Evolutionary conservation across 2,888 invertebrate genomes (phyloP), one percentile per base, ranked within the genome.

Genomic region (Fragum sueziense): DNA sequence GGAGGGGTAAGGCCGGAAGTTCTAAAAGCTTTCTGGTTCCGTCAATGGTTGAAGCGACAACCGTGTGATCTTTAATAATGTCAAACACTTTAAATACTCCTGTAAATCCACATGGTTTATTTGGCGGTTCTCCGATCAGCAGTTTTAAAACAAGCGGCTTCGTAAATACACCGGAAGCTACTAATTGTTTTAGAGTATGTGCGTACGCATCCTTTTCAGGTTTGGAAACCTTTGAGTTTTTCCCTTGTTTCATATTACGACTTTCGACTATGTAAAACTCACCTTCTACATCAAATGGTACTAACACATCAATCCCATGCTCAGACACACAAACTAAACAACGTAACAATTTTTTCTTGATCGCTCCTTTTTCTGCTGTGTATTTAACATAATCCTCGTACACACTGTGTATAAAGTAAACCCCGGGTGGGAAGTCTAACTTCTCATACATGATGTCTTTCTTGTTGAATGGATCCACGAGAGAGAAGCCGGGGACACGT

Each of bases 21-120:
- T 90, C 88, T 33, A 90, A 78, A 11, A 90, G 68, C 51, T 81
- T 86, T 31, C 84, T 85, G 9, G 76, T 78, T 31, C 86, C 82
- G 51, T 85, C 84, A 33, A 89, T 74, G 9, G 87, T 85, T 67
- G 85, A 85, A 0, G 84, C 86, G 20, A 90, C 79, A 20, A 88
- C 77, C n/a, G 88, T 89, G 67, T 88, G 85, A 57, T 90, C 89
- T 73, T 85, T 85, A 6, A 84, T 82, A n/a, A 88, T 81, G 52
- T 88, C 87, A 80, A 81, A 78, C 7, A 88, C 84, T 76, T 88
- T 87, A 11, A 90, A 65, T 1, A 87, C 77, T 27, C 85, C 84
- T 6, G 88, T 87, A 74, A 89, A 89, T 9, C 88, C 86, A 69
- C 88, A 89, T 20, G 87, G 86, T 62, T 87, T 86, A 41, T 78